A percentile compares a stretch with the other conserved stretches of the same genome.
Conservation (phyloP, 2,888 invertebrate genomes). For the Germaria angustata region DNA sequence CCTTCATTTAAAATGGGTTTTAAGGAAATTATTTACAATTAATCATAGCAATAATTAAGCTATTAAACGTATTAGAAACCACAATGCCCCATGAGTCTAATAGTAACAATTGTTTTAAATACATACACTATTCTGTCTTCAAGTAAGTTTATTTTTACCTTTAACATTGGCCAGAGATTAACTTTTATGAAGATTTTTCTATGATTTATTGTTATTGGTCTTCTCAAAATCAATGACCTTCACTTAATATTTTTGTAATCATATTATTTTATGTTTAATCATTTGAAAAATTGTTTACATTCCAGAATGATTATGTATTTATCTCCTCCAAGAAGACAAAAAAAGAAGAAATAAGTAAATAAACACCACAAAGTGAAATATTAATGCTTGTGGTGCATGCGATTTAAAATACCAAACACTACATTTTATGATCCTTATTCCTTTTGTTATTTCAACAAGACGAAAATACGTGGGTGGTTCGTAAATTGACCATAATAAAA, state of each 20-base stretch:
- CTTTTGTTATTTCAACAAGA: background rate
- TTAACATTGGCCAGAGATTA: background rate
- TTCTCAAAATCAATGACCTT: conserved; percentile 32
- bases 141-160: background rate
- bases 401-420: conserved; percentile 29
- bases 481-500: background rate
- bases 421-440: conserved; percentile 32
- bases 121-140: background rate
- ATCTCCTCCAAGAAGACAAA: background rate
- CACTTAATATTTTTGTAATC: conserved; percentile 29
- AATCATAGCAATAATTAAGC: too few relatives aligned
- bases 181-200: background rate
- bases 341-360: too few relatives aligned
- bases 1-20: too few relatives aligned
- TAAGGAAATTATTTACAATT: too few relatives aligned
- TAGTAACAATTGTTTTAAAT: background rate
- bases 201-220: background rate
- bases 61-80: too few relatives aligned
- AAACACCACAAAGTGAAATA: conserved; percentile 33
- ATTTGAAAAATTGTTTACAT: conserved; percentile 36
- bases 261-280: conserved; percentile 49
- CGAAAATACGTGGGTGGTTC: background rate
- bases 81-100: too few relatives aligned
- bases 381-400: conserved; percentile 17
- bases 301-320: conserved; percentile 24